Evolutionary conservation across 2,797 vertebrate genomes (phyloP).

Genomic region (Dryobates pubescens): DNA sequence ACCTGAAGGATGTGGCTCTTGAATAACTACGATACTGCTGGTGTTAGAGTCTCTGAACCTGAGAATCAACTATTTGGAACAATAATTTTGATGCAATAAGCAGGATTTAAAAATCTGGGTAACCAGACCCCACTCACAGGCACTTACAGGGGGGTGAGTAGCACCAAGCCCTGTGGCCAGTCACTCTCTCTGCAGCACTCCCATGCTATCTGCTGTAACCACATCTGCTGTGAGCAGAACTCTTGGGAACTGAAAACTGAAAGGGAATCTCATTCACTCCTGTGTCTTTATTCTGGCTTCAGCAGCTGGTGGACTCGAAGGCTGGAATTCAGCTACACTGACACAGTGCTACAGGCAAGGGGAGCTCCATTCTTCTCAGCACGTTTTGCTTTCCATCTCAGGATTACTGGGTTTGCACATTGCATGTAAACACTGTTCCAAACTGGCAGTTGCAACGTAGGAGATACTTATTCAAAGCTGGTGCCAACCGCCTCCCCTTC

Average conservation of each 20-base stretch:
- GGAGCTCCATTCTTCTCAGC: background rate
- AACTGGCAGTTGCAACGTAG: background rate
- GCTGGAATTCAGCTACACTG: background rate
- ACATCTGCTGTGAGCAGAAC: background rate
- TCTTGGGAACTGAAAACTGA: background rate
- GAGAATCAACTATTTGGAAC: background rate
- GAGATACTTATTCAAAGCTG: background rate
- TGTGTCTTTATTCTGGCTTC: background rate
- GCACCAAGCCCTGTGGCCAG: background rate
- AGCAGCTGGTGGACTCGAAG: background rate
- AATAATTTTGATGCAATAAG: background rate
- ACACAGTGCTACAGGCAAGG: background rate
- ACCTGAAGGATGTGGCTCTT: background rate
- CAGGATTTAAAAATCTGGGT: background rate
- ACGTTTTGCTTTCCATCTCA: background rate
- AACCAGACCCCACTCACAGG: rapidly evolving
- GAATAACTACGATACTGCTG: background rate
- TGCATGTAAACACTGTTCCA: background rate
- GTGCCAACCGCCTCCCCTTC: background rate
- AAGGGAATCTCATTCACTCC: background rate
- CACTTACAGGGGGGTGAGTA: rapidly evolving
- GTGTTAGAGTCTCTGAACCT: background rate
- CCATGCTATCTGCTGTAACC: background rate
- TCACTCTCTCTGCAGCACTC: background rate
- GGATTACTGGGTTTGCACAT: background rate